A percentile compares a stretch with the other conserved stretches of the same genome.
Conservation (phyloP, 2,113 vertebrate species). For the Perca schrenkii region DNA sequence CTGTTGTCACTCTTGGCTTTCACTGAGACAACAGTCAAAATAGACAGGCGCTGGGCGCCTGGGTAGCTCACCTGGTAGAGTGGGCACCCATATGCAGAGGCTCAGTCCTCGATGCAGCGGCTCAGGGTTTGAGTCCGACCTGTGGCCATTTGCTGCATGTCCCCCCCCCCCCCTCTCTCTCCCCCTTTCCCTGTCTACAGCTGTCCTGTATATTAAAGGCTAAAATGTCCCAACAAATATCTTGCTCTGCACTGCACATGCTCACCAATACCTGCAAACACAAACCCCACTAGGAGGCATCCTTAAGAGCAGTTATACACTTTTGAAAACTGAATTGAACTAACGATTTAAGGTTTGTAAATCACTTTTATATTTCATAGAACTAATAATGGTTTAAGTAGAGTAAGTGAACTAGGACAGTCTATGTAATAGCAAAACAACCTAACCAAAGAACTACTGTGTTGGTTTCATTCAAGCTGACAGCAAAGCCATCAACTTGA, state of each 20-base stretch:
- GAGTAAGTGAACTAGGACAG: background rate
- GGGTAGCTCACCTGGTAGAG: no score
- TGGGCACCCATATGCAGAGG: no score
- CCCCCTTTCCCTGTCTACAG: no score
- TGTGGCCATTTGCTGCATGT: no score
- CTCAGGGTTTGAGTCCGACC: no score
- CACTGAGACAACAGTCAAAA: conserved; percentile 60
- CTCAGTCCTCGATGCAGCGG: no score
- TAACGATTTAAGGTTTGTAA: background rate
- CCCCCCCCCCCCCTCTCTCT: no score
- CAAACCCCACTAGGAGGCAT: conserved; percentile 9
- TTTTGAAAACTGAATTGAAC: conserved; percentile 9
- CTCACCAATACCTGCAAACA: conserved; percentile 46
- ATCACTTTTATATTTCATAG: background rate
- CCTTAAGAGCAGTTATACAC: background rate
- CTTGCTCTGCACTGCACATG: conserved; percentile 33
- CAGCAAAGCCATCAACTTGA: conserved; percentile 63
- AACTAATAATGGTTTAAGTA: background rate
- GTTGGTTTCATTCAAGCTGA: conserved; percentile 69
- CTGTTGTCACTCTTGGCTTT: conserved; percentile 72
- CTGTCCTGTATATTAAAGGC: no score
- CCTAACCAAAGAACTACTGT: conserved; percentile 44
- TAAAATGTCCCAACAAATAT: no score
- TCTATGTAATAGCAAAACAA: conserved; percentile 6
- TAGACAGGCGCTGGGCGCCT: conserved; percentile 43